Evolutionary conservation across 2,113 vertebrate species (phyloP).

Genomic region (Cyprinodon variegatus): DNA sequence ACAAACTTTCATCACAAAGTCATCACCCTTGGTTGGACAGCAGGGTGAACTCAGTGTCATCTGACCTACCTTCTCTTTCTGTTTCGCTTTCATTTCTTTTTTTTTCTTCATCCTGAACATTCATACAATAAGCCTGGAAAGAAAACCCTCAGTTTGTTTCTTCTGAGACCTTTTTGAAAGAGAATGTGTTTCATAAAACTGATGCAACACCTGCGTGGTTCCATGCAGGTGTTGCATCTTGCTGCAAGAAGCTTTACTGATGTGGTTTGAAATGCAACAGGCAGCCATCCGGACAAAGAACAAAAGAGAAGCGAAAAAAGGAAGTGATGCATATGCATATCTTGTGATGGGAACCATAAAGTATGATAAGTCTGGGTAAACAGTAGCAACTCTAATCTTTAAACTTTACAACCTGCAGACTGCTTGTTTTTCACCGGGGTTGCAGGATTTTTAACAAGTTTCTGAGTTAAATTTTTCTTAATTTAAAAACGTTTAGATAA

Average conservation of each 20-base stretch:
- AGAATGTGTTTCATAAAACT: no score
- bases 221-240: no score
- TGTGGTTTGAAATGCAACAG: background rate
- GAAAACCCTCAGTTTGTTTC: background rate
- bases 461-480: no score
- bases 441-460: no score
- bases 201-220: no score
- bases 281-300: background rate
- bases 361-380: background rate
- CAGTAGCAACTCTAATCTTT: background rate
- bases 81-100: background rate
- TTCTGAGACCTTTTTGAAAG: background rate
- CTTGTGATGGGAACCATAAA: background rate
- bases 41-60: no score
- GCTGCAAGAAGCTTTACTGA: background rate
- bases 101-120: background rate
- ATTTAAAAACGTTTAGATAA: no score
- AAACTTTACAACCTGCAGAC: no score
- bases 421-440: no score
- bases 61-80: no score
- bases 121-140: background rate
- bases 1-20: no score
- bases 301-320: background rate
- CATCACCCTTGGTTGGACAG: no score
- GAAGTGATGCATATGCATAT: background rate